Base-by-base conservation (phyloP, 2,113 vertebrate genomes). In the Butastur rufipennis region DNA sequence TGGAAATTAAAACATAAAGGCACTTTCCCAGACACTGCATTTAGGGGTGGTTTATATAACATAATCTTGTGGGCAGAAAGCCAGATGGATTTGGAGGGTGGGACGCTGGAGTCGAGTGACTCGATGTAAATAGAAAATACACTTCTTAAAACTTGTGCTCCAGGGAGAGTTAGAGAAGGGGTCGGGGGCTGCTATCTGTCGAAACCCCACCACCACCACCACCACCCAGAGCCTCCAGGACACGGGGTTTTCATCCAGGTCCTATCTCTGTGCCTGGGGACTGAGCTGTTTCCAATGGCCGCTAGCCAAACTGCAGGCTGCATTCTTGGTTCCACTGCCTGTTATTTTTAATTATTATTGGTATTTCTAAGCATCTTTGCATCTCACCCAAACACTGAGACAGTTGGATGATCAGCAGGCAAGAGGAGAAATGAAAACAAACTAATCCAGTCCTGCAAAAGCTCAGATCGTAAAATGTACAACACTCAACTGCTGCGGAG, bases 1-100 rank as follows among this genome's bases (percentile, higher is more conserved):
- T 97, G 93, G 92, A 92, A 98, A 98, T 97, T 97, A 97, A 97
- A 98, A 96, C 95, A 97, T 96, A 95, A 97, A 97, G 96, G 91
- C 90, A 75, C 81, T 93, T 93, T 90, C 90, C 85, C 91, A 91
- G 93, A 84, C 95, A 72, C 94, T 80, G 92, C 94, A 81, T 97
- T 95, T 95, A 96, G 65, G 88, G 94, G 62, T 83, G 89, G 90
- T 95, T 97, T 91, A 94, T 90, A 86, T n/a, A 95, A 93, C 94
- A 66, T 82, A 83, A 93, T 93, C 92, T 93, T 40, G 67, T 9
- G 88, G 95, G 95, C 90, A 90, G 75, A 63, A 95, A 87, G 96
- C 91, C 95, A 96, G 85, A 58, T 47, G 89, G 70, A 38, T 91
- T 70, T 7, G 1, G 84, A 81, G 85, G 77, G 85, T 81, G 53